Conservation (phyloP, 2,113 vertebrate species). For the Amphiprion percula region DNA sequence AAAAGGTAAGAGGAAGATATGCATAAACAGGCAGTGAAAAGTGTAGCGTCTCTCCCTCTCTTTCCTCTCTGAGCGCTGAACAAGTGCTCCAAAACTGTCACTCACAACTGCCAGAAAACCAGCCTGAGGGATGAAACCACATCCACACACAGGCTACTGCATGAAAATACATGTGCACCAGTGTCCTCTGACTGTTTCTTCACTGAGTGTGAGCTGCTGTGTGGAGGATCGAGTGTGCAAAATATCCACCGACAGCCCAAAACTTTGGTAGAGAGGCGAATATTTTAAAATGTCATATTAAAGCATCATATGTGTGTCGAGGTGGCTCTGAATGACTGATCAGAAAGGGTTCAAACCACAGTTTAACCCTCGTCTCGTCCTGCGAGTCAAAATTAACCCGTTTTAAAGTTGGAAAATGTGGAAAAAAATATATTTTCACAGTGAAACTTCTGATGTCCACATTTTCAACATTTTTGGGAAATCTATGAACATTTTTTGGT, state of each 20-base stretch:
- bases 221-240: constrained; percentile 21
- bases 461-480: too few relatives aligned
- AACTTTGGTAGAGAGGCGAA: constrained; percentile 26
- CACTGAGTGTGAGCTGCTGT: constrained; percentile 1
- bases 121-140: constrained; percentile 7
- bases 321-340: too few relatives aligned
- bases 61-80: constrained; percentile 11
- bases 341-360: too few relatives aligned
- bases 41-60: background rate
- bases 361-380: too few relatives aligned
- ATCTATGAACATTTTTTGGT: too few relatives aligned
- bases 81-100: constrained; percentile 77
- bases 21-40: constrained; percentile 46
- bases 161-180: constrained; percentile 7
- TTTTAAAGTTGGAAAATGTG: too few relatives aligned
- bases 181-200: constrained; percentile 8
- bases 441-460: too few relatives aligned
- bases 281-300: constrained; percentile 8
- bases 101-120: constrained; percentile 51
- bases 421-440: too few relatives aligned
- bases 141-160: background rate
- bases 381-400: too few relatives aligned
- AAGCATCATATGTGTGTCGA: too few relatives aligned
- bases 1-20: constrained; percentile 38
- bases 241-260: constrained; percentile 13